Evolutionary conservation across 2,888 invertebrate species (phyloP).

Genomic region (Tribolium freemani): DNA sequence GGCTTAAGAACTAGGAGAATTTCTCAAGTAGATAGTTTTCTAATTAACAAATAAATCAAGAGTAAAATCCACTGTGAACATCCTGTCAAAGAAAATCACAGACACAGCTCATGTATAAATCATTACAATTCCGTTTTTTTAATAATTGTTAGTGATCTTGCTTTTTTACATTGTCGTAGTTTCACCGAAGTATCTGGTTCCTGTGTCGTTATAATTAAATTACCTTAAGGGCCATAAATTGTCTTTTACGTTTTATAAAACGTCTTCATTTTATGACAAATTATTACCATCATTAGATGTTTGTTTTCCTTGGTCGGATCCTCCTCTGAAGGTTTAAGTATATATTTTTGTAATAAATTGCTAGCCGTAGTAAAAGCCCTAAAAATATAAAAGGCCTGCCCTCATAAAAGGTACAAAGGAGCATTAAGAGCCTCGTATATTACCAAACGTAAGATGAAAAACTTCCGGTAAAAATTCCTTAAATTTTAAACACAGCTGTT

Average conservation of each 20-base stretch:
- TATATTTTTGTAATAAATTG: conserved; percentile 25
- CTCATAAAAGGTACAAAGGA: conserved; percentile 33
- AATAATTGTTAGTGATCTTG: too few species aligned
- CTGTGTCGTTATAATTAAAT: too few species aligned
- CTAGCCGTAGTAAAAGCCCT: conserved; percentile 6
- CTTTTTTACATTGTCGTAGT: too few species aligned
- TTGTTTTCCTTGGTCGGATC: conserved; percentile 6
- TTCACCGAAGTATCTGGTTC: too few species aligned
- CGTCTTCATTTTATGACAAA: conserved; percentile 2
- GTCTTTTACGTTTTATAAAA: background rate
- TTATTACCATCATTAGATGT: background rate
- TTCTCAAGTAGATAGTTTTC: too few species aligned
- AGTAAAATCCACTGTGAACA: too few species aligned
- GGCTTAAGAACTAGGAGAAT: background rate
- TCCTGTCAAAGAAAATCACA: too few species aligned
- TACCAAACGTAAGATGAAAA: conserved; percentile 26
- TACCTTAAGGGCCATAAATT: background rate
- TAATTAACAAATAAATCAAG: background rate
- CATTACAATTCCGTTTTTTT: too few species aligned
- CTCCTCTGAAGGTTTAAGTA: background rate
- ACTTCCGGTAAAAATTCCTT: conserved; percentile 23
- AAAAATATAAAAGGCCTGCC: conserved; percentile 22
- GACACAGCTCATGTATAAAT: too few species aligned
- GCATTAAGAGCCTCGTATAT: conserved; percentile 35
- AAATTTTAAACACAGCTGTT: conserved; percentile 17